These are phyloP conservation scores for Thelaira solivaga DNA, from an alignment of 2,888 invertebrate genomes.

Conservation along the genomic window DNA sequence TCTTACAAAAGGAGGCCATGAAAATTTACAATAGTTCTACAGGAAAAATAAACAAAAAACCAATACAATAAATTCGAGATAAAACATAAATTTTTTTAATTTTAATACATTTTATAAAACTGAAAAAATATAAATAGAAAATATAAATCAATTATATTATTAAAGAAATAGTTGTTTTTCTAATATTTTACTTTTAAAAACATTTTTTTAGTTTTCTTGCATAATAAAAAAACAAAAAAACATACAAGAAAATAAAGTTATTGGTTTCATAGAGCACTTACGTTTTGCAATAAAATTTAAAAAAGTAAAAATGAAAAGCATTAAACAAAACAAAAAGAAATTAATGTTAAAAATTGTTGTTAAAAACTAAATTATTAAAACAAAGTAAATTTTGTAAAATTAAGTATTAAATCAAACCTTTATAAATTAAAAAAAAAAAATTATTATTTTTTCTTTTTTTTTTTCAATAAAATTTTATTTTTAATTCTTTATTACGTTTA, in stretches of 20 bases:
- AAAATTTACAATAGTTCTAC: no score
- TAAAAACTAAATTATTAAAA: conserved; percentile 66
- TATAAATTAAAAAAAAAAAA: not conserved
- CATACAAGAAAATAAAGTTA: conserved; percentile 71
- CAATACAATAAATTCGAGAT: no score
- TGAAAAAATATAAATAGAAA: no score
- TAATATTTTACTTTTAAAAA: conserved; percentile 33
- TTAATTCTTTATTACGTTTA: conserved; percentile 31
- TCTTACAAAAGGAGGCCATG: no score
- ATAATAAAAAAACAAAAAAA: conserved; percentile 38
- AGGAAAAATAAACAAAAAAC: no score
- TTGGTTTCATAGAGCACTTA: conserved; percentile 78
- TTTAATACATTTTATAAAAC: no score
- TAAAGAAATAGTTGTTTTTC: conserved; percentile 31
- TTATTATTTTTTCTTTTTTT: not conserved
- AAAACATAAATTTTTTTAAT: no score
- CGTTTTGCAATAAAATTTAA: conserved; percentile 71
- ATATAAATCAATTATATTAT: not conserved
- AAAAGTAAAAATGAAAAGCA: conserved; percentile 33
- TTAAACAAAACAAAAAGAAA: conserved; percentile 35
- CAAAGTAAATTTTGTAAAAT: conserved; percentile 46
- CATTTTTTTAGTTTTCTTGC: conserved; percentile 19
- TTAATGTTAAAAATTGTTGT: conserved; percentile 65
- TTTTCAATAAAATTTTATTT: not conserved
- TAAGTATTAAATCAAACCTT: conserved; percentile 25